Evolutionary conservation across 2,797 vertebrate genomes (phyloP).

Genomic region (Helicolenus hilgendorfi): DNA sequence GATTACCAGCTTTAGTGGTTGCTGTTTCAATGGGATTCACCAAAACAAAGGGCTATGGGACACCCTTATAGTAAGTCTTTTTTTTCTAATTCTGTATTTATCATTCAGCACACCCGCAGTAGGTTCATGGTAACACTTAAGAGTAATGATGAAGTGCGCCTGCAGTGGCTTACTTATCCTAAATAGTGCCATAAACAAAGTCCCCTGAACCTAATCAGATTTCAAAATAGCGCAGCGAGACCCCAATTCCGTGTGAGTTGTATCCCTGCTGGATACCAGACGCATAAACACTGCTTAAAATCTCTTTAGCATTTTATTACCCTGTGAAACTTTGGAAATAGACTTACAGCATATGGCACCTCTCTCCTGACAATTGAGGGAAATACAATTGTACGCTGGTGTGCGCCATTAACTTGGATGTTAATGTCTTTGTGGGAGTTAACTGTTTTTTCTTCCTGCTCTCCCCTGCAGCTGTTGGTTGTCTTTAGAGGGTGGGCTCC

Average conservation of each 20-base stretch:
- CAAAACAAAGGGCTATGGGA: constrained; percentile 99
- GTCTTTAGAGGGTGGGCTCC: constrained; percentile 98
- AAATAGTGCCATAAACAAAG: constrained; percentile 77
- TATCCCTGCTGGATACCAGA: constrained; percentile 79
- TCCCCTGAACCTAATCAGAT: constrained; percentile 77
- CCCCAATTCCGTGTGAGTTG: constrained; percentile 82
- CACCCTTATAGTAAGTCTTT: constrained; percentile 96
- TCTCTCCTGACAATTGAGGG: constrained; percentile 74
- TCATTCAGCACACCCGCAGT: constrained; percentile 12
- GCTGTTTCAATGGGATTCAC: constrained; percentile 99
- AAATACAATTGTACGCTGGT: constrained; percentile 72
- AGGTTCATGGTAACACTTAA: constrained; percentile 42
- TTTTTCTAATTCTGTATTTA: not conserved
- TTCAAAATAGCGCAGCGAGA: constrained; percentile 80
- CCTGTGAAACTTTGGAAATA: constrained; percentile 77
- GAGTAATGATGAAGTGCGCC: constrained; percentile 58
- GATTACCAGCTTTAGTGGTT: constrained; percentile 98
- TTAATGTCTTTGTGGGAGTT: constrained; percentile 90
- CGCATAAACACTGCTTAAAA: constrained; percentile 88
- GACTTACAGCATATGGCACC: constrained; percentile 75
- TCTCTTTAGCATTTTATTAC: constrained; percentile 82
- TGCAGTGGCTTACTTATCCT: constrained; percentile 62
- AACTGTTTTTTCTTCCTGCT: constrained; percentile 76
- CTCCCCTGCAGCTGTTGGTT: constrained; percentile 96
- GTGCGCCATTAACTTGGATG: constrained; percentile 83